Evolutionary conservation across 2,888 invertebrate species (phyloP), one percentile per base, ranked within the genome.

Genomic region (Entomobrya multifasciata): DNA sequence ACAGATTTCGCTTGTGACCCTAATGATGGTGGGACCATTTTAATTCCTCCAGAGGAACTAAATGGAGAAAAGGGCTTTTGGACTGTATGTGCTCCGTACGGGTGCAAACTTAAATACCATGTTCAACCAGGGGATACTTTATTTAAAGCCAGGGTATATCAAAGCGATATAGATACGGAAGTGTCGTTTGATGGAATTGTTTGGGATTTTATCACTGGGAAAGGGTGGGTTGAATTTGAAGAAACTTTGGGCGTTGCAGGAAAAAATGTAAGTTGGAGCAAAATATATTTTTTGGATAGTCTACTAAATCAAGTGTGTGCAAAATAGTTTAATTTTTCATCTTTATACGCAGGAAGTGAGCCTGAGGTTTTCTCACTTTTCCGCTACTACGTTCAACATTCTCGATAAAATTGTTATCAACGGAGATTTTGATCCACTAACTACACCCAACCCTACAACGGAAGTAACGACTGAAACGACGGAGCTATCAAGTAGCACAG

Each of bases 1-100:
- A 67, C 41, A 1, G 20, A 67, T 36, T 44, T 6, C 11, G 1
- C 1, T 1, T 41, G 67, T 44, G 44, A 8, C n/a, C 8, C 4
- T 17, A 15, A 44, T 67, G 67, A 44, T 20, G 67, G n/a, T 10
- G 22, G 22, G 10, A 17, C 36, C 20, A n/a, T 22, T 8, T n/a
- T n/a, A n/a, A 70, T 80, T 10, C 81, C 81, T 25, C 44, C 57
- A 0, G 81, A 25, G 8, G 72, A 81, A 4, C 52, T 81, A 11
- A 44, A 20, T 17, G 81, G 81, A 27, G 81, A 81, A 52, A 22
- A 8, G 11, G 81, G 81, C 4, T 81, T 81, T 22, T 81, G 81
- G 81, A 70, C 81, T 13, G n/a, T 13, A 57, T 81, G 81, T n/a
- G 60, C 15, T 10, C n/a, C n/a, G n/a, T 10, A 20, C 0, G 11